Evolutionary conservation across 2,113 vertebrate species (phyloP).

Genomic region (Ceratotherium simum): DNA sequence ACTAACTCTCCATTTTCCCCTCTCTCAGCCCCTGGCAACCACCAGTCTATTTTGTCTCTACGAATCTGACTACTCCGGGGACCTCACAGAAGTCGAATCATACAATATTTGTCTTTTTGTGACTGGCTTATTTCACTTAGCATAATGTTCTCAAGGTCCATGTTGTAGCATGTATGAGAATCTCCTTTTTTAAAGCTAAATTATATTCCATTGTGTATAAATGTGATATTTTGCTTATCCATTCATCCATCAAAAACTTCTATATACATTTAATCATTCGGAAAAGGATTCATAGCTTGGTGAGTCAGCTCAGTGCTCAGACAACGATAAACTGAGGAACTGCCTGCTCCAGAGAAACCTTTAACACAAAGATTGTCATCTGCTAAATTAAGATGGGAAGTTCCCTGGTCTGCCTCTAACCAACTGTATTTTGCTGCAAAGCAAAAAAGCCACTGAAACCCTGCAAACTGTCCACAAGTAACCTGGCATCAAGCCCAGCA

Average conservation of each 20-base stretch:
- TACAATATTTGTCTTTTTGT: not conserved
- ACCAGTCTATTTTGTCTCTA: not conserved
- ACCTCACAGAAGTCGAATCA: not conserved
- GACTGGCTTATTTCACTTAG: not conserved
- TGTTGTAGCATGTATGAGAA: not conserved
- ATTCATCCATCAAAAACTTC: not conserved
- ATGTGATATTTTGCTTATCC: not conserved
- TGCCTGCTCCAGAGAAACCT: not conserved
- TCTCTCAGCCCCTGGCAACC: not conserved
- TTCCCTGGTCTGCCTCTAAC: not conserved
- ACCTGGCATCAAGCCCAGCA: rapidly evolving
- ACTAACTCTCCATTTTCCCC: too few species aligned
- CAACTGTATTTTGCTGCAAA: not conserved
- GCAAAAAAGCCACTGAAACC: not conserved
- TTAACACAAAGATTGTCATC: not conserved
- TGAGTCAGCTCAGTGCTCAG: not conserved
- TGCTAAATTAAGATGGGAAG: not conserved
- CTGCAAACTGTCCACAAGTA: not conserved
- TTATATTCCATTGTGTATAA: not conserved
- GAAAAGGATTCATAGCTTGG: not conserved
- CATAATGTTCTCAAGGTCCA: not conserved
- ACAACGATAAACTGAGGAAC: not conserved
- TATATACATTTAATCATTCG: not conserved
- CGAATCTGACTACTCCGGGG: not conserved
- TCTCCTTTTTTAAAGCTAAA: not conserved